These are phyloP conservation scores for Macropis europaea DNA, from an alignment of 2,888 invertebrate genomes.

Conservation along the genomic window DNA sequence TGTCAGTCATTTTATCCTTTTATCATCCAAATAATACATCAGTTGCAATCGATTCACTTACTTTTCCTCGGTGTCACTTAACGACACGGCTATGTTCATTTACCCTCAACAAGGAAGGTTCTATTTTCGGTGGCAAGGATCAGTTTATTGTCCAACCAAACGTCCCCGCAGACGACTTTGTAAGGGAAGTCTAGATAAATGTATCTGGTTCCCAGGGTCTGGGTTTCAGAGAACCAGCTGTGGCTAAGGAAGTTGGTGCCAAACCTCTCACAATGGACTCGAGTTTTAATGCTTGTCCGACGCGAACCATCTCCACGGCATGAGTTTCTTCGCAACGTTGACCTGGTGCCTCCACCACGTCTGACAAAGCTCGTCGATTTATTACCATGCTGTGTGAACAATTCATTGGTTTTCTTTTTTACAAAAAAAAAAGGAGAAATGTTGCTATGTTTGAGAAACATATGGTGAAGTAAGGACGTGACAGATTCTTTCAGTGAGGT, in stretches of 20 bases:
- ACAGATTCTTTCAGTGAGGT: too few relatives aligned
- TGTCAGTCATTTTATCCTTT: too few relatives aligned
- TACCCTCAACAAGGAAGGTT: constrained; percentile 87
- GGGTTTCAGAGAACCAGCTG: constrained; percentile 88
- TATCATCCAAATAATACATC: too few relatives aligned
- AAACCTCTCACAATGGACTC: constrained; percentile 93
- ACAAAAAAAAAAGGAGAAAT: too few relatives aligned
- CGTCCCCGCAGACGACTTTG: constrained; percentile 86
- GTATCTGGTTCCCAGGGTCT: constrained; percentile 94
- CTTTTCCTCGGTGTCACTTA: too few relatives aligned
- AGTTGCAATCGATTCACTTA: too few relatives aligned
- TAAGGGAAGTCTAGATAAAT: constrained; percentile 89
- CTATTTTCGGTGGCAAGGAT: constrained; percentile 86
- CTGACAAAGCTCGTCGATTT: constrained; percentile 91
- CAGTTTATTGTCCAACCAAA: constrained; percentile 86
- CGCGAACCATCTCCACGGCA: constrained; percentile 91
- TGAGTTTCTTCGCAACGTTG: constrained; percentile 90
- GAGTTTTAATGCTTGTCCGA: constrained; percentile 91
- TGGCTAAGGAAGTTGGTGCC: constrained; percentile 92
- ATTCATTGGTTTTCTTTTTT: constrained; percentile 12
- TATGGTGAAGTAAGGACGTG: too few relatives aligned
- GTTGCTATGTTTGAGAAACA: too few relatives aligned
- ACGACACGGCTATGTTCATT: too few relatives aligned
- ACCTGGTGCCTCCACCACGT: constrained; percentile 92
- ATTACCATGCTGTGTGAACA: constrained; percentile 88